A percentile compares a stretch with the other conserved stretches of the same genome.
Conservation (phyloP, 2,888 invertebrate genomes). For the Andrena chrysosceles region DNA sequence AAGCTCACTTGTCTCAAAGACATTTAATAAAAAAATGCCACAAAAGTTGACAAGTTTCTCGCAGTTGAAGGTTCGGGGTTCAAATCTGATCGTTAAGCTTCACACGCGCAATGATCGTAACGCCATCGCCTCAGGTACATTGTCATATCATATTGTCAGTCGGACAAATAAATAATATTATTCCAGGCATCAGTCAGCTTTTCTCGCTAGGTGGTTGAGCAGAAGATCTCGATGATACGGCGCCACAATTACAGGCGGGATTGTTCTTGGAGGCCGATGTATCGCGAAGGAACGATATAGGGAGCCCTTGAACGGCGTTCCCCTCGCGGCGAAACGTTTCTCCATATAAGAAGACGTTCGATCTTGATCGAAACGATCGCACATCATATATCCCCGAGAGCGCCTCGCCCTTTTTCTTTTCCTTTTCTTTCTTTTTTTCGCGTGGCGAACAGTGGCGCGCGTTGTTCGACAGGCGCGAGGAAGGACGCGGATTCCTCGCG, state of each 20-base stretch:
- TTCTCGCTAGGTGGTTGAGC: constrained; percentile 1
- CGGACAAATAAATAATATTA: constrained; percentile 10
- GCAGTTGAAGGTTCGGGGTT: too few species aligned
- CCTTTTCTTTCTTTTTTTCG: constrained; percentile 21
- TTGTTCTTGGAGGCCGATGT: constrained; percentile 34
- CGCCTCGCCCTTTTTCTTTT: constrained; percentile 12
- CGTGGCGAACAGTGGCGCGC: constrained; percentile 59
- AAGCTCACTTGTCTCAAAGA: too few species aligned
- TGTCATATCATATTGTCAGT: neutral
- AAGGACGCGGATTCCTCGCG: constrained; percentile 55
- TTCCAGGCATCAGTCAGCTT: constrained; percentile 11
- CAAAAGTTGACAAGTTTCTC: too few species aligned
- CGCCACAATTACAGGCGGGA: constrained; percentile 18
- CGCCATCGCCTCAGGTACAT: neutral
- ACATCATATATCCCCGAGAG: constrained; percentile 45
- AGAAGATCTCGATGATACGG: constrained; percentile 34
- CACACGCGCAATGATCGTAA: neutral
- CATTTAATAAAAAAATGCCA: too few species aligned
- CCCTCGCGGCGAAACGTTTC: constrained; percentile 41
- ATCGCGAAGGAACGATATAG: constrained; percentile 42
- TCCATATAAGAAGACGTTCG: constrained; percentile 61
- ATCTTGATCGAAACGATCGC: constrained; percentile 57
- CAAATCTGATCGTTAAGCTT: too few species aligned
- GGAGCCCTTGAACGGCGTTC: constrained; percentile 31
- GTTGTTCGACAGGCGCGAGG: constrained; percentile 57